Percentiles rank a stretch among this genome's conserved stretches.
phyloP scores from a whole-genome alignment of 2,113 vertebrate genomes.

The Cephalopholis sonnerati region DNA sequence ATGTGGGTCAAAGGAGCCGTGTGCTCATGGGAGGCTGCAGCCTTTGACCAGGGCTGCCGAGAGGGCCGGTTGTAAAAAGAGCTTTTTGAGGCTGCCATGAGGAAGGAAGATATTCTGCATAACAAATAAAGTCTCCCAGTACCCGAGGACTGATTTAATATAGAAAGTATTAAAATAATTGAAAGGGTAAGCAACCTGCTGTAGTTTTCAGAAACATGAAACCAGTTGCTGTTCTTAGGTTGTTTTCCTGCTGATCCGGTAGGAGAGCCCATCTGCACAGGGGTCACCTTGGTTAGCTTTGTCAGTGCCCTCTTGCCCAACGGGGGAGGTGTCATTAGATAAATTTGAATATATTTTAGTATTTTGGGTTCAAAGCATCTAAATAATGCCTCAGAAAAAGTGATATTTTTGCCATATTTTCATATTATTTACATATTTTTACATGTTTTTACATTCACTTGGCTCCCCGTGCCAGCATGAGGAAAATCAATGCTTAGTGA shows the following conservation, averaged over 20 bases:
- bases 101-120: constrained; percentile 50
- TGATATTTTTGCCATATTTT: constrained; percentile 48
- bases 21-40: constrained; percentile 55
- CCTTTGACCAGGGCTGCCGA: constrained; percentile 53
- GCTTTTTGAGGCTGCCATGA: constrained; percentile 44
- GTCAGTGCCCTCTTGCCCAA: constrained; percentile 7
- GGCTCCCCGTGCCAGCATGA: not conserved
- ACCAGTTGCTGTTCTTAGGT: constrained; percentile 53
- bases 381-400: constrained; percentile 31
- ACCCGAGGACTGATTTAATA: constrained; percentile 61
- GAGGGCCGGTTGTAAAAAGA: constrained; percentile 37
- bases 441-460: constrained; percentile 62
- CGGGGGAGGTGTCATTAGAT: constrained; percentile 31
- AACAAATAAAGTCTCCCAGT: constrained; percentile 43
- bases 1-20: constrained; percentile 50
- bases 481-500: constrained; percentile 14
- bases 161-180: constrained; percentile 72
- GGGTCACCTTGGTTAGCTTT: constrained; percentile 59
- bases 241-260: constrained; percentile 56
- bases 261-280: constrained; percentile 40
- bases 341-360: constrained; percentile 55
- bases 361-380: constrained; percentile 35
- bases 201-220: constrained; percentile 47
- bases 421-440: constrained; percentile 76
- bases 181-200: constrained; percentile 59